Evolutionary conservation across 2,888 invertebrate species (phyloP).

Genomic region (Petrolisthes manimaculis): DNA sequence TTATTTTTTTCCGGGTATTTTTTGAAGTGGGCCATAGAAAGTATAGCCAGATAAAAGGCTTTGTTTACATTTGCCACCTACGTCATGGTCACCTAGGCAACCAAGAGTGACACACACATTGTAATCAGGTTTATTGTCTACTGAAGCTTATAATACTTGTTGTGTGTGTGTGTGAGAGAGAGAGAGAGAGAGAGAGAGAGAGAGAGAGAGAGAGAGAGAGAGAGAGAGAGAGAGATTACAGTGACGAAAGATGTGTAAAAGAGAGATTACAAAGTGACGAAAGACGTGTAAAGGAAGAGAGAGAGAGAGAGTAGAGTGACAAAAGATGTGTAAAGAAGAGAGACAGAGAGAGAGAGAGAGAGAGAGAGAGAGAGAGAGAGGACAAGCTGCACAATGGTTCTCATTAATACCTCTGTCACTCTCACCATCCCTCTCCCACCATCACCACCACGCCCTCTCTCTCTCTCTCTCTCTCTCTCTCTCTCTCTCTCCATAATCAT

Average conservation of each 20-base stretch:
- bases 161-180: too few species aligned
- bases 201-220: neutral
- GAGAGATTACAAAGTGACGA: neutral
- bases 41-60: too few species aligned
- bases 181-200: neutral
- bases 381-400: slow-evolving; percentile 43
- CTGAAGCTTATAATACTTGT: too few species aligned
- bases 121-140: too few species aligned
- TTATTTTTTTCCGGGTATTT: too few species aligned
- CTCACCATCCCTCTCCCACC: slow-evolving; percentile 28
- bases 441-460: neutral
- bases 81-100: too few species aligned
- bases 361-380: slow-evolving; percentile 25
- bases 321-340: neutral
- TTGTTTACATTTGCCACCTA: too few species aligned
- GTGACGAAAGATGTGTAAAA: too few species aligned
- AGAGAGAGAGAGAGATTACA: slow-evolving; percentile 13
- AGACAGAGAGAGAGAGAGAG: slow-evolving; percentile 17
- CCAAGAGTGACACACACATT: too few species aligned
- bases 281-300: neutral
- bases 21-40: too few species aligned
- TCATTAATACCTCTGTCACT: slow-evolving; percentile 51
- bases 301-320: neutral
- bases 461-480: neutral
- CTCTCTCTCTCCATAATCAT: neutral